Base-by-base conservation (phyloP, 2,797 vertebrate species). In the Urocyon cinereoargenteus region DNA sequence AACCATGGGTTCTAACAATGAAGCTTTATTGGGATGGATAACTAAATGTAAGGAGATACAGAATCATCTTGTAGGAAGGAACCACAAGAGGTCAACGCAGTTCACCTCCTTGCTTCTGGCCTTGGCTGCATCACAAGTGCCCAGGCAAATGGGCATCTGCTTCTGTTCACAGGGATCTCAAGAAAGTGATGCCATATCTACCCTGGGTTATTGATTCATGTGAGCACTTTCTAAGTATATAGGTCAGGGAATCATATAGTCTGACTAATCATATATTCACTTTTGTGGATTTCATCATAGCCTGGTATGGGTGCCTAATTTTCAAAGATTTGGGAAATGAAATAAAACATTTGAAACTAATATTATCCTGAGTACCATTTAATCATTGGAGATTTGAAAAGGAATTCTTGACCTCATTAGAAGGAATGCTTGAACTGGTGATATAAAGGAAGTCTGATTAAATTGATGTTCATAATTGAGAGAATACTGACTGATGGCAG, bases 11-110 rank as follows among this genome's bases (percentile, higher is more conserved):
- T 95, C 70, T 86, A 84, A 66, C 36, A 61, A 26, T 11, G 81
- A 82, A 55, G 55, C 9, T 91, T 96, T 96, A 89, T 72, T 96
- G 92, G 96, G 82, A 90, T 83, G 61, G 51, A 87, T 92, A 85
- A 78, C 51, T 72, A 66, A 94, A 70, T n/a, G 7, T n/a, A 89
- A 31, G 85, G 78, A 11, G 31, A 86, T 84, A 77, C 75, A 87
- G 49, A 81, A 82, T 91, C 90, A 85, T 78, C 31, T 28, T 28
- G 24, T 15, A 51, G 59, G 9, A 87, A 82, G 66, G 90, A 90
- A 77, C 87, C 91, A 88, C 45, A 90, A 94, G 72, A 95, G 94
- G 92, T 95, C 92, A 96, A 64, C 24, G 7, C n/a, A 62, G 8
- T 77, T 96, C 64, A 90, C 40, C 45, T 92, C 53, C 36, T 87